Evolutionary conservation across 2,888 invertebrate species (phyloP).

Genomic region (Phoenoteleia sp.): DNA sequence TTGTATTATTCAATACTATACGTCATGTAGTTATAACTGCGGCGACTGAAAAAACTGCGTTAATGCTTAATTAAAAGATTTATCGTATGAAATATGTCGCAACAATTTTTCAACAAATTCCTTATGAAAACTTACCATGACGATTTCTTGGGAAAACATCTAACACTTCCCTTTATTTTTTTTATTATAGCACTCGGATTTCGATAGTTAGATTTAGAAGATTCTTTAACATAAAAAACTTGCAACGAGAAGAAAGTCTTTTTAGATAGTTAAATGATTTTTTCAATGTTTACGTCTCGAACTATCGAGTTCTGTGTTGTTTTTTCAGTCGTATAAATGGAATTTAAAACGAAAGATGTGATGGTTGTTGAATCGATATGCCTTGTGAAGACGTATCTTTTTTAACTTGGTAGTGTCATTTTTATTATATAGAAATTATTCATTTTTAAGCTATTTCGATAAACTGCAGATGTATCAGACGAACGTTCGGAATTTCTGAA

Average conservation of each 20-base stretch:
- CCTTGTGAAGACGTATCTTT: slow-evolving; percentile 46
- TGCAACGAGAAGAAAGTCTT: background rate
- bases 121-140: background rate
- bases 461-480: no score
- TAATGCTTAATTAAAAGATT: slow-evolving; percentile 20
- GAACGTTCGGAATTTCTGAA: no score
- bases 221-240: background rate
- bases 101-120: background rate
- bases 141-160: background rate
- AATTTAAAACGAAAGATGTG: slow-evolving; percentile 43
- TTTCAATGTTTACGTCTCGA: slow-evolving; percentile 41
- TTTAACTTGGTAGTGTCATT: slow-evolving; percentile 34
- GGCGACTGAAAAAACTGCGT: slow-evolving; percentile 53
- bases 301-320: slow-evolving; percentile 53
- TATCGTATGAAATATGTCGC: slow-evolving; percentile 7
- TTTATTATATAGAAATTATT: no score
- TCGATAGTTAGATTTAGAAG: slow-evolving; percentile 45
- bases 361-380: slow-evolving; percentile 31
- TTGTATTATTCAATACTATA: slow-evolving; percentile 62
- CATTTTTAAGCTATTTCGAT: no score
- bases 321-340: slow-evolving; percentile 60
- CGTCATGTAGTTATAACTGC: slow-evolving; percentile 48
- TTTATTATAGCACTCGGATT: slow-evolving; percentile 49
- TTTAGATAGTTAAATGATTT: no score
- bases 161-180: slow-evolving; percentile 11